Evolutionary conservation across 2,888 invertebrate species (phyloP), one percentile per base, ranked within the genome.

Genomic region (Hyppa rectilinea): DNA sequence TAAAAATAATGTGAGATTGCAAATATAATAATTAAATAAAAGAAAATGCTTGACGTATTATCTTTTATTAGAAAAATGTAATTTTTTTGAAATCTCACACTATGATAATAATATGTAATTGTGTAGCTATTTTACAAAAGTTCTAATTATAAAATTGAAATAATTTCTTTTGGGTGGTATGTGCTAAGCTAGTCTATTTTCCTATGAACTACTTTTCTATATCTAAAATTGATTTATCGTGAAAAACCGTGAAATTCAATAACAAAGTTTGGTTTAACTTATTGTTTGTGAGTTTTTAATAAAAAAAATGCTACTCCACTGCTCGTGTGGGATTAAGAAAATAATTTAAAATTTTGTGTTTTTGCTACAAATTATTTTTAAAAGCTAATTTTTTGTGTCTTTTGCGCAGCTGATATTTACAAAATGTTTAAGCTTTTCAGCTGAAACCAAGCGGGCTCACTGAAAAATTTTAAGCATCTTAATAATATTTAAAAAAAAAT

Each of bases 181-280:
- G 77, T 78, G 76, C 78, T 85, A 80, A 59, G 61, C 77, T 84
- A 81, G 55, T 52, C 84, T 84, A 84, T 55, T 50, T 31, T 71
- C 82, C 84, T 84, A 84, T 68, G 14, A 0, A 31, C 84, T 84
- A 84, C 83, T 34, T 52, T 34, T 61, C 85, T 85, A 86, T 26
- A n/a, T 78, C 85, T 85, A 85, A 80, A 72, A 43, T 82, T 63
- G 34, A 65, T 73, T 70, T 66, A 58, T 68, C 26, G 76, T 79
- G 78, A 76, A 53, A 66, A 74, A 62, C 70, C 55, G 75, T 82
- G 77, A 49, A 53, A 56, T 60, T 62, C 56, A 49, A 56, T 49
- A 53, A 78, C 17, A 63, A 71, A 78, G 65, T 45, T 50, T 49
- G 34, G 20, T 55, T 70, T 26, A 78, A 56, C 9, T 64, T 49